Evolutionary conservation across 2,113 vertebrate genomes (phyloP), one percentile per base, ranked within the genome.

Genomic region (Nerophis lumbriciformis): DNA sequence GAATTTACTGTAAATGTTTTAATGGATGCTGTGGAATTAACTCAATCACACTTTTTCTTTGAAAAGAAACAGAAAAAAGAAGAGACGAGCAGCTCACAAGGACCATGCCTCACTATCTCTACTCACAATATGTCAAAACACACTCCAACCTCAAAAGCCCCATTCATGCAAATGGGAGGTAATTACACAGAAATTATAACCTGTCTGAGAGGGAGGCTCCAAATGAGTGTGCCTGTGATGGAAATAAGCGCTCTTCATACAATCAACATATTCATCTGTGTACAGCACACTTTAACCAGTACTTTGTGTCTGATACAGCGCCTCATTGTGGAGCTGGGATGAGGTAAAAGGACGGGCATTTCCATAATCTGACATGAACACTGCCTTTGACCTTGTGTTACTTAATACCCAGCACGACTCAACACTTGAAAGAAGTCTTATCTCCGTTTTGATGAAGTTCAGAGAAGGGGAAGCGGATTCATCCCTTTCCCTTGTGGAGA

Each of bases 331-430:
- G 63, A 65, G 73, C 58, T 63, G 39, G 73, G 76, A 76, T 65
- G 74, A 38, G 59, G 47, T 47, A 69, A 63, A 73, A 57, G 68
- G 69, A 75, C 70, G 72, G 83, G 79, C 79, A 87, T 85, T 87
- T 80, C 78, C 78, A 85, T 88, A 87, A 87, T 87, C 83, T 82
- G 71, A 82, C 77, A 83, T 68, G 80, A 80, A 79, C 67, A 73
- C 75, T 48, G 72, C 63, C 69, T 82, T 73, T 84, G 86, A 83
- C 82, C 85, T 83, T 76, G 80, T 66, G 69, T 86, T 83, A 74
- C 75, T 82, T 87, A 84, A 87, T 73, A 84, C 74, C 71, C 79
- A 71, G 78, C 73, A 69, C 68, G 71, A 77, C 83, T 79, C 82
- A 74, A 72, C 73, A 79, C 77, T 83, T 79, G 81, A 87, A 86